These are phyloP conservation scores for Dicentrarchus labrax DNA, from an alignment of 2,113 vertebrate species.

Conservation along the genomic window DNA sequence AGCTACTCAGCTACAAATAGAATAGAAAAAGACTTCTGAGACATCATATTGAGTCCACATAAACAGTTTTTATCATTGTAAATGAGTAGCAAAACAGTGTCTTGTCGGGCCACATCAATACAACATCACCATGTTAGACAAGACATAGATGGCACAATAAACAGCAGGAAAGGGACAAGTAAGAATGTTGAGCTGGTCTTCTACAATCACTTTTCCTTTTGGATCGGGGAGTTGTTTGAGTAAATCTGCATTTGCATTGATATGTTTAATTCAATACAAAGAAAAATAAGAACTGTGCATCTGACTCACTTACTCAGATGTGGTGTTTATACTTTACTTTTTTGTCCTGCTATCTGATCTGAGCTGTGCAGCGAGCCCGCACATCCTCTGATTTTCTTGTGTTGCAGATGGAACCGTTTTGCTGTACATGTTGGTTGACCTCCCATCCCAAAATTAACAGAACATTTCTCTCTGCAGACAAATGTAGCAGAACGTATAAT, in stretches of 20 bases:
- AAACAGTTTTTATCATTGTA: background rate
- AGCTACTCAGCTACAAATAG: background rate
- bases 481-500: constrained; percentile 59
- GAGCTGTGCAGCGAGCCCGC: constrained; percentile 29
- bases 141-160: background rate
- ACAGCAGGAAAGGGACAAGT: background rate
- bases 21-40: background rate
- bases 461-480: constrained; percentile 42
- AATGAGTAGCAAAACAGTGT: background rate
- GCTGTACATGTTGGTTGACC: constrained; percentile 50
- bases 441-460: constrained; percentile 60
- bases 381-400: constrained; percentile 42
- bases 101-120: background rate
- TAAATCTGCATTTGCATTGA: constrained; percentile 14
- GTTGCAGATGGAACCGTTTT: constrained; percentile 72
- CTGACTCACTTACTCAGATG: constrained; percentile 42
- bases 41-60: background rate
- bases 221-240: background rate
- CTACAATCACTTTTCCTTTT: background rate
- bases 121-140: background rate
- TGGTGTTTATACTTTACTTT: constrained; percentile 57
- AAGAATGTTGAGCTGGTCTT: background rate
- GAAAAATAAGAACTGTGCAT: constrained; percentile 22
- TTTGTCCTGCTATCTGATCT: constrained; percentile 62
- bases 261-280: constrained; percentile 38